phyloP scores from a whole-genome alignment of 2,888 invertebrate species.

The Euclidia mi region DNA sequence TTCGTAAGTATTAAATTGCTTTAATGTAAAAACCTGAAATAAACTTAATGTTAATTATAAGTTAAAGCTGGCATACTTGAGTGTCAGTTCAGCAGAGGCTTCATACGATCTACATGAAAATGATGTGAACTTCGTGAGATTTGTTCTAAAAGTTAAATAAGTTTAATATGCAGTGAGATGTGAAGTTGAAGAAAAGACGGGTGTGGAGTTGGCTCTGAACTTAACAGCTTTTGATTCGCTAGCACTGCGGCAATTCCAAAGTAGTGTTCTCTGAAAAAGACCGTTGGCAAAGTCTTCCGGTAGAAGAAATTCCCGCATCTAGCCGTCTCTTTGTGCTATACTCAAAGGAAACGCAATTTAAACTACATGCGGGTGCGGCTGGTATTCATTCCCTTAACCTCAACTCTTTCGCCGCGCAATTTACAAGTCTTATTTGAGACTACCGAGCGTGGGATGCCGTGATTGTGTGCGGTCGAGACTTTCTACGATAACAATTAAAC shows the following conservation, averaged over 20 bases:
- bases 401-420: constrained; percentile 64
- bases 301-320: constrained; percentile 73
- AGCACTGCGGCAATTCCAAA: constrained; percentile 61
- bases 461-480: constrained; percentile 18
- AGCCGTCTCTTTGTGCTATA: constrained; percentile 71
- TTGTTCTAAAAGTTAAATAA: constrained; percentile 39
- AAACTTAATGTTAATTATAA: too few relatives aligned
- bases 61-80: background rate
- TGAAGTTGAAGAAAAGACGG: constrained; percentile 45
- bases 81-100: background rate
- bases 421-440: constrained; percentile 62
- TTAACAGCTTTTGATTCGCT: constrained; percentile 66
- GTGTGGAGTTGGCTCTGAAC: constrained; percentile 48
- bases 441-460: constrained; percentile 32
- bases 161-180: constrained; percentile 48
- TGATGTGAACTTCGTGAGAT: constrained; percentile 26
- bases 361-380: constrained; percentile 81
- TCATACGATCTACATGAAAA: constrained; percentile 24
- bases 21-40: too few relatives aligned
- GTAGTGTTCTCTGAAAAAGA: constrained; percentile 71
- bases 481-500: constrained; percentile 63
- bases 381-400: constrained; percentile 73
- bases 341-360: constrained; percentile 85
- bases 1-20: too few relatives aligned
- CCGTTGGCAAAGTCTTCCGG: constrained; percentile 65